Evolutionary conservation across 1,140 invertebrate species (phyloP), one percentile per base, ranked within the genome.

Genomic region (Agrilus planipennis): DNA sequence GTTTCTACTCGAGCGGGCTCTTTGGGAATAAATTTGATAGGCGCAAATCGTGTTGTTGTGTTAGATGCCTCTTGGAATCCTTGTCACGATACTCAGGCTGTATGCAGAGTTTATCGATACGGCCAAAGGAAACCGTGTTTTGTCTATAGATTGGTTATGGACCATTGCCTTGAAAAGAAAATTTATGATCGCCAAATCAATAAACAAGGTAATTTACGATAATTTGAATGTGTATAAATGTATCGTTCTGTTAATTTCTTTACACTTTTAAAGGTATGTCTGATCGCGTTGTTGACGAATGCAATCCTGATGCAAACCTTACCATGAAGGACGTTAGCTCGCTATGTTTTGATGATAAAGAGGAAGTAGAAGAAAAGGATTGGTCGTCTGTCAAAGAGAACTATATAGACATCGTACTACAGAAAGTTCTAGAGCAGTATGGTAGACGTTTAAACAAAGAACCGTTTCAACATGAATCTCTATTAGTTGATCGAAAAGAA

Each of bases 1-100:
- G 89, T 99, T n/a, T 98, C 91, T 1, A 99, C 93, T 0, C 76
- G 90, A 57, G 95, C 94, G 37, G 94, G 94, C 11, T 96, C 90
- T 16, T 67, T 99, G 11, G 95, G 95, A 4, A 96, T 99, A 34
- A 99, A 99, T 71, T 73, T 99, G 15, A 86, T 91, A 30, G 94
- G 93, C 16, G 95, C 95, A 0, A 98, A 96, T 68, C 69, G 95
- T 34, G 94, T 97, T 0, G 84, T 99, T 16, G 91, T 99, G 20
- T 86, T 98, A 54, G 95, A 99, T 68, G 93, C 93, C 23, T 95
- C 89, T 3, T 99, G 94, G 93, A 99, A 99, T 69, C 95, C 95
- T n/a, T 97, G 94, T 57, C 93, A 98, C 61, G 94, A 99, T 60
- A 95, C 92, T 1, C 94, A 99, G 65, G 94, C 94, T 35, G 91